Percentiles rank a stretch among this genome's conserved stretches.
phyloP scores from a whole-genome alignment of 2,113 vertebrate genomes.

The Poeciliopsis occidentalis region DNA sequence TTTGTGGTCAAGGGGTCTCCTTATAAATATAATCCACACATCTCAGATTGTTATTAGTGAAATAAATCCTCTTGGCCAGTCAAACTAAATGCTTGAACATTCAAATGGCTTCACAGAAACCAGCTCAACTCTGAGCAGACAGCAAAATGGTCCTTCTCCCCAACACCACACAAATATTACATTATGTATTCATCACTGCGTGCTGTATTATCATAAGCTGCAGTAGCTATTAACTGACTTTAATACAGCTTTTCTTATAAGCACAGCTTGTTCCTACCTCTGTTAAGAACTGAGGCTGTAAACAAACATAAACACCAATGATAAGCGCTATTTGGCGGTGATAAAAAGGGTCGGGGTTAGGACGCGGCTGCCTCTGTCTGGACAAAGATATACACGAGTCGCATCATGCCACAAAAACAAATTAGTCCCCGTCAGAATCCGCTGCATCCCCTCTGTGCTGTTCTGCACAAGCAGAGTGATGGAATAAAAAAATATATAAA shows the following conservation, averaged over 20 bases:
- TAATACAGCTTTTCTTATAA: slow-evolving; percentile 18
- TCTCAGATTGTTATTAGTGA: too few species aligned
- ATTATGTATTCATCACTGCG: background rate
- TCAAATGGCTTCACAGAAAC: background rate
- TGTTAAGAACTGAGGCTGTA: slow-evolving; percentile 26
- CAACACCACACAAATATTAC: background rate
- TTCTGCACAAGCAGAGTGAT: slow-evolving; percentile 28
- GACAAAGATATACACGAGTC: slow-evolving; percentile 53
- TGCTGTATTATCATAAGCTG: background rate
- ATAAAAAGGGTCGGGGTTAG: slow-evolving; percentile 36
- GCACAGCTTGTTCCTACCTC: slow-evolving; percentile 32
- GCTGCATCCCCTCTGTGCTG: slow-evolving; percentile 55
- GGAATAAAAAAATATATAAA: slow-evolving; percentile 22
- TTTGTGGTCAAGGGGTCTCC: too few species aligned
- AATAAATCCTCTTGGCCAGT: too few species aligned
- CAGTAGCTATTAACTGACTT: slow-evolving; percentile 20
- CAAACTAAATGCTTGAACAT: background rate
- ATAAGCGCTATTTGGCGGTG: slow-evolving; percentile 45
- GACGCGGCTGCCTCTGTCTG: slow-evolving; percentile 23
- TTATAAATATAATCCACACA: too few species aligned
- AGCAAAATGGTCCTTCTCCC: background rate
- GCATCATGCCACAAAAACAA: slow-evolving; percentile 58
- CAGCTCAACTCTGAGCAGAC: background rate
- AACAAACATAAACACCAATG: slow-evolving; percentile 31
- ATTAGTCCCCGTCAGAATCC: slow-evolving; percentile 67